These are phyloP conservation scores for Platygyra sinensis DNA, from an alignment of 64 coral and sea anemone species.

Conservation along the genomic window DNA sequence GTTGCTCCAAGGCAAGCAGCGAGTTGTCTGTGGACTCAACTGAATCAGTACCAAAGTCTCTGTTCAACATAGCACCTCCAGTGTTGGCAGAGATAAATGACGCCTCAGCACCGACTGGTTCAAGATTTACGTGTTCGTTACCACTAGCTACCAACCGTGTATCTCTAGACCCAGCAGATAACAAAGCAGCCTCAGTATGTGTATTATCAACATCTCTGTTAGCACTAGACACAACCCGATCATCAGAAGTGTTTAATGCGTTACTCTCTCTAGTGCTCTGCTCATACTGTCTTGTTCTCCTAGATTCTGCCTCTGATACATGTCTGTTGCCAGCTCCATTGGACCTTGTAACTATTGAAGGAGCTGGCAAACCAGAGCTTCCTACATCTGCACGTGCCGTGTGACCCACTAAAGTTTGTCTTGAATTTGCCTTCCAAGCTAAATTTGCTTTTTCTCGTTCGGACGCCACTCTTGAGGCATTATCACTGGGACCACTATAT, in stretches of 20 bases:
- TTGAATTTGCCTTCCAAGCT: background rate
- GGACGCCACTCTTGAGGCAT: background rate
- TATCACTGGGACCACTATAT: background rate
- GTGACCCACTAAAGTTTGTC: background rate
- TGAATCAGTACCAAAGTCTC: constrained; percentile 3
- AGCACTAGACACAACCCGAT: background rate
- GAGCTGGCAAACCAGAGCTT: background rate
- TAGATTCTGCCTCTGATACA: background rate
- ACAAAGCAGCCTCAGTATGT: no score
- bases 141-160: background rate
- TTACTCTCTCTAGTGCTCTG: background rate
- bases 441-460: background rate
- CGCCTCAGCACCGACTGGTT: background rate
- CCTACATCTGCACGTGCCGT: no score
- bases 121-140: background rate
- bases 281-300: background rate
- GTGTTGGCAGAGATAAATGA: background rate
- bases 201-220: background rate
- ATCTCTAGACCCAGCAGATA: background rate
- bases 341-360: background rate
- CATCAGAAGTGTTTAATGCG: background rate
- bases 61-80: background rate
- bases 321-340: background rate
- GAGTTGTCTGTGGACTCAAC: constrained; percentile 19
- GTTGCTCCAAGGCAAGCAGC: background rate